Evolutionary conservation across 2,113 vertebrate genomes (phyloP), one percentile per base, ranked within the genome.

Genomic region (Dascyllus trimaculatus): DNA sequence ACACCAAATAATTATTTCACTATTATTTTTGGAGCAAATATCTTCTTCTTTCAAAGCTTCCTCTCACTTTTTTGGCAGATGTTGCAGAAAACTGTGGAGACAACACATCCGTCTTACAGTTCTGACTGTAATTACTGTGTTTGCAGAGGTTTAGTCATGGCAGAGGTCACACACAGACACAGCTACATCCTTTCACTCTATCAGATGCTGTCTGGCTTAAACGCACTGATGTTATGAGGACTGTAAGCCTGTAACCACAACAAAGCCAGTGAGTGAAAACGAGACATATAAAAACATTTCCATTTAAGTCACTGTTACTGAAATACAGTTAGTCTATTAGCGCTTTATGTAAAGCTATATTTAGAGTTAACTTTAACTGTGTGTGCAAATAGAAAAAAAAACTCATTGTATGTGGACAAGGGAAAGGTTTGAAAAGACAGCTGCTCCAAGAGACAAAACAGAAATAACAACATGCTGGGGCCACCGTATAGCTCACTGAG

Each of bases 91-190:
- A 85, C 61, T 9, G 38, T 40, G 10, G 40, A 2, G 40, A 14
- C 22, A 54, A 76, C 64, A 49, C 46, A 49, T n/a, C 46, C 46
- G n/a, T 25, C n/a, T 17, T 46, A 18, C 67, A 18, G 53, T 67
- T 56, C 80, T 58, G 4, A 32, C 53, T 60, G 22, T 80, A 75
- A 78, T 76, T 58, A 21, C 15, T 32, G 10, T 84, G 46, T 80
- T 83, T 78, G 22, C 18, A 46, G 15, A 29, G 26, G 29, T 71
- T 78, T 59, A 32, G 73, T 87, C 74, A 72, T 67, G 4, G 8
- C 59, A 69, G 53, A 75, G 57, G 51, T 67, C 59, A 35, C 60
- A 43, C 59, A 56, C 53, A 74, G 21, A 49, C 51, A 69, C 58
- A 61, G 18, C 35, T 19, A 21, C 48, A 69, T 57, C 77, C 40